Evolutionary conservation across 2,797 vertebrate genomes (phyloP).

Genomic region (Phalanger gymnotis): DNA sequence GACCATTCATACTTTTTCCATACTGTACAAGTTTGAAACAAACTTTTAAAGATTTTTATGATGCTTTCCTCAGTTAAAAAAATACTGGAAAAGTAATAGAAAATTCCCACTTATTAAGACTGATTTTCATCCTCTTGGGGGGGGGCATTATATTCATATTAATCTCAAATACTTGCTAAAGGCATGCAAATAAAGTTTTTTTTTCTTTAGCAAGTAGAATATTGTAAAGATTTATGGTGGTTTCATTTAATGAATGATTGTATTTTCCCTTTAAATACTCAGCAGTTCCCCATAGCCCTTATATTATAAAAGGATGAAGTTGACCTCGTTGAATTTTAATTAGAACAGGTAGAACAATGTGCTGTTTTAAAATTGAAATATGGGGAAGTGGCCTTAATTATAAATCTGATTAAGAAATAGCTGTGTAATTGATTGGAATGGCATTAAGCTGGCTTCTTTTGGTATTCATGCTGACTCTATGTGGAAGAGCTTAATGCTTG

Average conservation of each 20-base stretch:
- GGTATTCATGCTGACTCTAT: constrained; percentile 5
- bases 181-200: neutral
- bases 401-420: constrained; percentile 35
- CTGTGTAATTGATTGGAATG: constrained; percentile 48
- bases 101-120: neutral
- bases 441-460: neutral
- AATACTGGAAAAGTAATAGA: neutral
- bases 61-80: neutral
- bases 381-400: neutral
- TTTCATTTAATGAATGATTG: neutral
- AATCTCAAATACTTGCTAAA: neutral
- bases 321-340: constrained; percentile 21
- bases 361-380: constrained; percentile 3
- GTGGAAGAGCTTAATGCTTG: constrained; percentile 45
- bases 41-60: neutral
- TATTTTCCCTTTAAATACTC: neutral
- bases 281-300: neutral
- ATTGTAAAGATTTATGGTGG: neutral
- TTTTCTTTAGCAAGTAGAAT: neutral
- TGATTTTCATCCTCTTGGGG: neutral
- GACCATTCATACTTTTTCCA: neutral
- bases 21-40: neutral
- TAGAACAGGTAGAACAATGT: constrained; percentile 5
- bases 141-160: constrained; percentile 1
- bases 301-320: constrained; percentile 39